These are phyloP conservation scores for Pongo abelii DNA, from an alignment of 2,113 vertebrate genomes.

Conservation along the genomic window DNA sequence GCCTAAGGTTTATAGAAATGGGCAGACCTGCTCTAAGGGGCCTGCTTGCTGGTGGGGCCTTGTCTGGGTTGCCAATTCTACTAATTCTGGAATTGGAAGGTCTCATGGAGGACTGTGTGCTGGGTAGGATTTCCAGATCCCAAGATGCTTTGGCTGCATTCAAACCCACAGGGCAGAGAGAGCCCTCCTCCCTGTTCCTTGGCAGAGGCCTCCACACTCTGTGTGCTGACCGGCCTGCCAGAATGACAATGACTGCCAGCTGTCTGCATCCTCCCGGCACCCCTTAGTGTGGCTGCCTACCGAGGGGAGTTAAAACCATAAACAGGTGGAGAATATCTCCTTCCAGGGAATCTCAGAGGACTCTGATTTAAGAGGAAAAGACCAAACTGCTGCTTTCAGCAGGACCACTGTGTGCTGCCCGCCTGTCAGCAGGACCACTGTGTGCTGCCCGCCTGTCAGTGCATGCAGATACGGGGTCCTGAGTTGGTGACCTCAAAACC, in stretches of 20 bases:
- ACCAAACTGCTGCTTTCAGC: too few relatives aligned
- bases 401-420: too few relatives aligned
- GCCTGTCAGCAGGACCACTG: too few relatives aligned
- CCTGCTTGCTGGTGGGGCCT: accelerated
- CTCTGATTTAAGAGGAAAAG: neutral
- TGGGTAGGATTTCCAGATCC: neutral
- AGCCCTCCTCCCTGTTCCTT: neutral
- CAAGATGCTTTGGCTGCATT: neutral
- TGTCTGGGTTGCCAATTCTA: neutral
- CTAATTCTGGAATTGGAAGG: neutral
- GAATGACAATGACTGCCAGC: neutral
- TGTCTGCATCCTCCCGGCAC: neutral
- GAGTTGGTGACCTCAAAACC: too few relatives aligned
- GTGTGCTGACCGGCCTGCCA: neutral
- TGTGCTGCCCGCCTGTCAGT: too few relatives aligned
- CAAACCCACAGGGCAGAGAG: neutral
- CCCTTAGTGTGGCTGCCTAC: neutral
- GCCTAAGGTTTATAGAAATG: neutral
- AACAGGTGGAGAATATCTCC: neutral
- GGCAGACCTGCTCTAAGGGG: neutral
- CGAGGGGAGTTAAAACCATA: neutral
- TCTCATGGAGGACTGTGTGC: neutral
- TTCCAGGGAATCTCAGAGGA: neutral
- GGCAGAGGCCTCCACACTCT: neutral
- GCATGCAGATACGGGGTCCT: too few relatives aligned